phyloP scores from a whole-genome alignment of 2,113 vertebrate genomes.

The Apaloderma vittatum region DNA sequence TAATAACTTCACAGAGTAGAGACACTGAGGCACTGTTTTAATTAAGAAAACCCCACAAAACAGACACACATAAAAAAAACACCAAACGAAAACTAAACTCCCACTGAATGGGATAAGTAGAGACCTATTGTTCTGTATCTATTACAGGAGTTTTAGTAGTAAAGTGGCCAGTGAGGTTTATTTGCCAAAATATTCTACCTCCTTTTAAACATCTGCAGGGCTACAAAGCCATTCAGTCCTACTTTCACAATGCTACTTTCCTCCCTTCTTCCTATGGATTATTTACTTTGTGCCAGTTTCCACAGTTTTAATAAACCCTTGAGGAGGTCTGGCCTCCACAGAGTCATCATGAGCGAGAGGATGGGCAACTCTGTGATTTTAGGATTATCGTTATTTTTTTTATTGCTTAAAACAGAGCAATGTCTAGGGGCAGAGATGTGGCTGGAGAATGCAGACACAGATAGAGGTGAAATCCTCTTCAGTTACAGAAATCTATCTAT shows the following conservation, averaged over 20 bases:
- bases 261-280: neutral
- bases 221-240: neutral
- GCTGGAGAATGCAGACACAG: neutral
- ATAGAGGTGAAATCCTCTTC: neutral
- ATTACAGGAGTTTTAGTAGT: neutral
- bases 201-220: neutral
- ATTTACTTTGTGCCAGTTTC: neutral
- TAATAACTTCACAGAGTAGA: neutral
- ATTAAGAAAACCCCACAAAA: too few relatives aligned
- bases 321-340: neutral
- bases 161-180: neutral
- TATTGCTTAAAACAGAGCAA: neutral
- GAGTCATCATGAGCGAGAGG: neutral
- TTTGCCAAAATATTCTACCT: neutral
- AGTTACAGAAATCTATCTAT: neutral
- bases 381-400: neutral
- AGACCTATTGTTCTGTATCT: neutral
- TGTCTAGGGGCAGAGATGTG: neutral
- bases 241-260: neutral
- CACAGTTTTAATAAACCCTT: neutral
- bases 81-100: too few relatives aligned
- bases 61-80: too few relatives aligned
- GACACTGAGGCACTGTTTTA: neutral
- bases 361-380: neutral
- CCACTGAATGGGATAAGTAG: fast-evolving